A percentile compares a stretch with the other conserved stretches of the same genome.
Evolutionary conservation across 2,113 vertebrate species (phyloP).

Genomic region (Ammodytes marinus): DNA sequence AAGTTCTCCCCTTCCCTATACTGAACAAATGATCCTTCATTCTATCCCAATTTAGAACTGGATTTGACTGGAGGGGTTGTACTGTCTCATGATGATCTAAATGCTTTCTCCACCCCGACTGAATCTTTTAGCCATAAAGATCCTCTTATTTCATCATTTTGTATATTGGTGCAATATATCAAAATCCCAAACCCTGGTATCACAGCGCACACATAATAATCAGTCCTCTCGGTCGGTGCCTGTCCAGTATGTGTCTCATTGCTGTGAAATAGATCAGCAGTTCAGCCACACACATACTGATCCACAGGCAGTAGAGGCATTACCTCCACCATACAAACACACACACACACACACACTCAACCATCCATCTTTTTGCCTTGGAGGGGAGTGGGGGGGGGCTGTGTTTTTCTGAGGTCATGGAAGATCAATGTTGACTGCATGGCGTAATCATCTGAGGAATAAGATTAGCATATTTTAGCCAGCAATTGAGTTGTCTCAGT

Average conservation of each 20-base stretch:
- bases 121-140: slow-evolving; percentile 28
- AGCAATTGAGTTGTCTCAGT: slow-evolving; percentile 82
- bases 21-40: not conserved
- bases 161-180: slow-evolving; percentile 34
- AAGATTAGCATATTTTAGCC: slow-evolving; percentile 85
- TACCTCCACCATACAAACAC: not conserved
- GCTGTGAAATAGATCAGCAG: slow-evolving; percentile 52
- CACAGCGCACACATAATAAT: slow-evolving; percentile 1
- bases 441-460: slow-evolving; percentile 84
- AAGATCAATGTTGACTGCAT: slow-evolving; percentile 85
- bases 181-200: not conserved
- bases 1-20: not conserved
- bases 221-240: slow-evolving; percentile 5
- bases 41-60: not conserved
- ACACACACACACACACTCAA: slow-evolving; percentile 17
- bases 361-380: slow-evolving; percentile 76
- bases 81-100: not conserved
- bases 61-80: not conserved
- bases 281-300: slow-evolving; percentile 43
- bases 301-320: slow-evolving; percentile 34
- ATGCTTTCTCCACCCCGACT: not conserved
- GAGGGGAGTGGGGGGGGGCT: slow-evolving; percentile 53
- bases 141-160: not conserved
- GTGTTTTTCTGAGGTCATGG: slow-evolving; percentile 82
- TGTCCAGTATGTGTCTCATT: slow-evolving; percentile 26